Conservation (phyloP, 2,888 invertebrate genomes). For the Leptogaster cylindrica region DNA sequence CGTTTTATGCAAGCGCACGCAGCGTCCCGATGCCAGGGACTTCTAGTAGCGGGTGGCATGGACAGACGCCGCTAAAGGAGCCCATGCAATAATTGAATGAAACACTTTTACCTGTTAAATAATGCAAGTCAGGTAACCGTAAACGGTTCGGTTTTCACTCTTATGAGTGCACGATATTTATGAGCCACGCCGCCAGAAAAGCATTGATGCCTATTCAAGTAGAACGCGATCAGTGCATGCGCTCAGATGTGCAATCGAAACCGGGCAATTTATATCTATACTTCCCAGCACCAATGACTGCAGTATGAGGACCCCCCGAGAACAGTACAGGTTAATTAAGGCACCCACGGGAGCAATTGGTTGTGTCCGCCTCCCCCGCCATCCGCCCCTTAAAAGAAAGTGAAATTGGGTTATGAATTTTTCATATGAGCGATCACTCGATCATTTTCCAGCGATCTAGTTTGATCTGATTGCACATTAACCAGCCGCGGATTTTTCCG, state of each 20-base stretch:
- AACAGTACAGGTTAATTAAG: conserved; percentile 22
- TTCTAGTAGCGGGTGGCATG: conserved; percentile 19
- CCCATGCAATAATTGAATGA: conserved; percentile 5
- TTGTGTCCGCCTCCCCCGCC: neutral
- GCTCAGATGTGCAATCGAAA: conserved; percentile 4
- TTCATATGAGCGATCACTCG: conserved; percentile 8
- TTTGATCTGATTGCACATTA: conserved; percentile 8
- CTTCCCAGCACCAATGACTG: conserved; percentile 1
- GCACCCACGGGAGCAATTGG: conserved; percentile 5
- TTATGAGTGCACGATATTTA: conserved; percentile 7
- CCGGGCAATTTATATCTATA: neutral
- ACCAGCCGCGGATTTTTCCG: too few species aligned
- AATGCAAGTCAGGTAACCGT: conserved; percentile 27
- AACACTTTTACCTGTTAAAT: conserved; percentile 37
- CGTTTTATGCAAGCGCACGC: neutral
- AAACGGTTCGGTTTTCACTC: conserved; percentile 30
- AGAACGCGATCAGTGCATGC: neutral
- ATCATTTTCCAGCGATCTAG: conserved; percentile 15
- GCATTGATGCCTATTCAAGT: conserved; percentile 3
- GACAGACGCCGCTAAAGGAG: conserved; percentile 16
- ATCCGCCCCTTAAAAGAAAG: conserved; percentile 20
- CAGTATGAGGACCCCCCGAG: too few species aligned
- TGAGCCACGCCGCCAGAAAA: neutral
- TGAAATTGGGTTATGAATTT: conserved; percentile 11
- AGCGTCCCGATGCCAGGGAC: too few species aligned